Conservation (phyloP, 1,140 invertebrate genomes). For the Bilobella aurantiaca region DNA sequence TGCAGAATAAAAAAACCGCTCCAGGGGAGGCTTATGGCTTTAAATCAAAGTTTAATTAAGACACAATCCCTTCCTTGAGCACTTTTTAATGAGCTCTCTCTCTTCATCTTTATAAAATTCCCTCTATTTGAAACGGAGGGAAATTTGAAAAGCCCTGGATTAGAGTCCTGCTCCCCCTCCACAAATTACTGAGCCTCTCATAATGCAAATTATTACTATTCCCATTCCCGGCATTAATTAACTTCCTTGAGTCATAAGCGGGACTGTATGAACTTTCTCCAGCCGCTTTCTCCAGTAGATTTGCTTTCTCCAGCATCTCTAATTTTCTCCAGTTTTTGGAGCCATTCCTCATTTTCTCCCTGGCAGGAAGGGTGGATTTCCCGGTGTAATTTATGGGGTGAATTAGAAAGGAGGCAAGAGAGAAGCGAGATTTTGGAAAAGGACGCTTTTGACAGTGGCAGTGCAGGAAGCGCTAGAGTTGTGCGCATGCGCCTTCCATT, state of each 20-base stretch:
- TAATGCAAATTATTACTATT: background rate
- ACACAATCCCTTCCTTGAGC: background rate
- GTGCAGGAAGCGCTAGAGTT: background rate
- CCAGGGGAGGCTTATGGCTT: background rate
- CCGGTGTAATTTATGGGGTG: no score
- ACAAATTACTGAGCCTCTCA: no score
- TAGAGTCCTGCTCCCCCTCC: no score
- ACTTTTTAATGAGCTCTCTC: background rate
- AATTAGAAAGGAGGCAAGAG: no score
- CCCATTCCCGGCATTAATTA: slow-evolving; percentile 1
- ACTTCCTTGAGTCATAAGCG: no score
- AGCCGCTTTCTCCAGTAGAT: no score
- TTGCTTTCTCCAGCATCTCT: background rate
- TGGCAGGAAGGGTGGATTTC: background rate
- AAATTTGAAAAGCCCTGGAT: background rate
- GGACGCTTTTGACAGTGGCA: background rate
- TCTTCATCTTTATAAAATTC: background rate
- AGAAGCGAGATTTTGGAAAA: background rate
- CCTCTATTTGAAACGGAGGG: background rate
- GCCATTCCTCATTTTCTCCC: background rate
- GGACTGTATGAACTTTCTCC: no score
- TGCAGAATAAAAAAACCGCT: background rate
- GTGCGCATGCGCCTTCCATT: background rate
- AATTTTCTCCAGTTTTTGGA: background rate
- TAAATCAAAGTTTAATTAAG: background rate